Evolutionary conservation across 2,113 vertebrate species (phyloP).

Genomic region (Ailuropoda melanoleuca): DNA sequence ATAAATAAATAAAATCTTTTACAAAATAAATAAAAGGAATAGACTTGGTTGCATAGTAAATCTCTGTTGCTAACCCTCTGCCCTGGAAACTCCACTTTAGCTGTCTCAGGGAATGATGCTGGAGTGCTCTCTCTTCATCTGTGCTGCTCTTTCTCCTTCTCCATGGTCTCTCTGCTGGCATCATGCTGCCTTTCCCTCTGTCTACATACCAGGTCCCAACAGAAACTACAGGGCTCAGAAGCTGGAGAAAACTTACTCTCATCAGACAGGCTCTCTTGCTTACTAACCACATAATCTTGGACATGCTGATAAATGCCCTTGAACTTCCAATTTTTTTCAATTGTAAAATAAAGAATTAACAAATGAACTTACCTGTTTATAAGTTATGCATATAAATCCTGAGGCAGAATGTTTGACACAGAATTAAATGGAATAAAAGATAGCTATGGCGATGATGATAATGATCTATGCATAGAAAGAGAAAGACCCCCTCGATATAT

Average conservation of each 20-base stretch:
- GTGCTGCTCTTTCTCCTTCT: not conserved
- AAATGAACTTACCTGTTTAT: not conserved
- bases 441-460: not conserved
- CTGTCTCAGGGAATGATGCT: not conserved
- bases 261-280: not conserved
- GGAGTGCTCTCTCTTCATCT: accelerated
- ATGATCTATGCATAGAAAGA: not conserved
- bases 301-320: not conserved
- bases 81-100: accelerated
- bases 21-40: not conserved
- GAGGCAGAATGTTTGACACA: not conserved
- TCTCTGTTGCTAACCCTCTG: not conserved
- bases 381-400: not conserved
- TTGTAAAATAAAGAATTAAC: not conserved
- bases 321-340: not conserved
- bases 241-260: not conserved
- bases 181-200: not conserved
- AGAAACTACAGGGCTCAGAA: accelerated
- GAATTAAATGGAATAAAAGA: not conserved
- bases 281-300: not conserved
- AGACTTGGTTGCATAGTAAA: not conserved
- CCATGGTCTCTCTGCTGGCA: accelerated
- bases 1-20: too few species aligned
- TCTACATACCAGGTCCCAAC: accelerated
- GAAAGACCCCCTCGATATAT: not conserved